Conservation (phyloP, 2,797 vertebrate species). For the Acipenser ruthenus region DNA sequence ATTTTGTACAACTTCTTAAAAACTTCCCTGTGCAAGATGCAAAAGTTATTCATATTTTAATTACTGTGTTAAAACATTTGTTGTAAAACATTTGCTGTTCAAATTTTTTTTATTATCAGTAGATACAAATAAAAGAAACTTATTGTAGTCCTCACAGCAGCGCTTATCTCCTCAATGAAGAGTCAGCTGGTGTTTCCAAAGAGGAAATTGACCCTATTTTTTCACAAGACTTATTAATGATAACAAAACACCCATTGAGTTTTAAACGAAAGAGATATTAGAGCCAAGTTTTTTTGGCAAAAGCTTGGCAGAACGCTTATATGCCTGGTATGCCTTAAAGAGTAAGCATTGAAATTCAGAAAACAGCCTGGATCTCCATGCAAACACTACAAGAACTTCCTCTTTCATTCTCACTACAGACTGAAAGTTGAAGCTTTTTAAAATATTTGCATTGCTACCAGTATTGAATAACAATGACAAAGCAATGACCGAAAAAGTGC, state of each 20-base stretch:
- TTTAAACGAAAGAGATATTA: constrained; percentile 3
- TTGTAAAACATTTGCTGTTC: no score
- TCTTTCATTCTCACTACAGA: background rate
- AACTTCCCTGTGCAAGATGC: no score
- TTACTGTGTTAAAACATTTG: no score
- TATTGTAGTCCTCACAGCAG: background rate
- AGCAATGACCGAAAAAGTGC: no score
- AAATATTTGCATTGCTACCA: no score
- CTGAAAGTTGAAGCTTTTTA: background rate
- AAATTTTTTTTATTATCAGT: constrained; percentile 3
- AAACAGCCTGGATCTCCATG: no score
- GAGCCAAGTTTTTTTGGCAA: background rate
- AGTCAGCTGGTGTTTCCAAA: background rate
- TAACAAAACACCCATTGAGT: constrained; percentile 16
- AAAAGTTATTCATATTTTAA: no score
- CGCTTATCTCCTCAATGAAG: background rate
- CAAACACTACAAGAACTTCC: background rate
- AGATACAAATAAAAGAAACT: constrained; percentile 1
- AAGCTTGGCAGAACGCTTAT: background rate
- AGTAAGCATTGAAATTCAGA: background rate
- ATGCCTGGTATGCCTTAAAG: background rate
- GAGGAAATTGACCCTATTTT: constrained; percentile 13
- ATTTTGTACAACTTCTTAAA: no score
- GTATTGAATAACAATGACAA: no score
- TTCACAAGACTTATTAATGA: constrained; percentile 19